Base-by-base conservation (phyloP, 2,113 vertebrate genomes). In the Pedionomus torquatus region DNA sequence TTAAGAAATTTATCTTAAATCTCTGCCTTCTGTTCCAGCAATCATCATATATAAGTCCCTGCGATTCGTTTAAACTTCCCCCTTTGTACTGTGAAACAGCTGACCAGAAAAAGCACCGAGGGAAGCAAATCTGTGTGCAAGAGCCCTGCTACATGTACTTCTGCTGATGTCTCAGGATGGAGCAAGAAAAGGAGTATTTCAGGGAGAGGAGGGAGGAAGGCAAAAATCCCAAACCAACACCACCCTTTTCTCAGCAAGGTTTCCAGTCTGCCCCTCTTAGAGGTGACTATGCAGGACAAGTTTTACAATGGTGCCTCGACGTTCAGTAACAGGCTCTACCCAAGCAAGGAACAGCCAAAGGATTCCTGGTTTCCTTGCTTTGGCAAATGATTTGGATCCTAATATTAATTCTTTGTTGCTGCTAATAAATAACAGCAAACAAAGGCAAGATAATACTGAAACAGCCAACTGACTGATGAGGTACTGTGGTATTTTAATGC, bases 201-300 rank as follows among this genome's bases (percentile, higher is more conserved):
- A 18, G 28, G 70, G 60, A 10, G 15, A 9, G 18, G 13, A 6
- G 21, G 1, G 1, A 4, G 5, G 10, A n/a, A 15, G 10, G 17
- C 16, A 41, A 43, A 26, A 52, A 64, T 26, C 2, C 12, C 5
- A 43, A 72, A 64, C 9, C 13, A 69, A 35, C 11, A 52, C 12
- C 19, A 35, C 31, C 5, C 9, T 57, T 83, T 51, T 72, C 25
- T 52, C 39, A 49, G 11, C 43, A 68, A 76, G 43, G 14, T 20
- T 60, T 61, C 37, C 43, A 11, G 17, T 41, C 65, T 88, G 44
- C 21, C 31, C 7, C 20, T 87, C 30, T 71, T 28, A 54, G 72
- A 71, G 25, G n/a, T 82, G 17, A 39, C 17, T 30, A 5, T 20
- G 16, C 9, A 37, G 9, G 31, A 71, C 37, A 82, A 69, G 58